Conservation (phyloP, 1,140 invertebrate species). For the Dysdera silvatica region DNA sequence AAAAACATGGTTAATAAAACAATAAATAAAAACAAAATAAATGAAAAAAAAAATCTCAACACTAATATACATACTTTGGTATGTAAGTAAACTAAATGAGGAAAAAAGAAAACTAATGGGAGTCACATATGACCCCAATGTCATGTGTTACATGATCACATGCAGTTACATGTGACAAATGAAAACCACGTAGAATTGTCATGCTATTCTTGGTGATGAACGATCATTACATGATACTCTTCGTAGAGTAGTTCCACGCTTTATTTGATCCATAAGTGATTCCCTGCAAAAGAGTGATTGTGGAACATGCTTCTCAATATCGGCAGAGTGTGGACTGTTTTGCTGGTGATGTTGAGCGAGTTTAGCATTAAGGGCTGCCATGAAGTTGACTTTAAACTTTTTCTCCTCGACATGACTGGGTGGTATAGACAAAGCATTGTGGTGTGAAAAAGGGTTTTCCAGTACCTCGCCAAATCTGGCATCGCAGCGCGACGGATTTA, state of each 20-base stretch:
- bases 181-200: slow-evolving; percentile 30
- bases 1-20: too few species aligned
- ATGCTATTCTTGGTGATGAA: slow-evolving; percentile 50
- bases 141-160: too few species aligned
- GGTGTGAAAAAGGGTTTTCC: slow-evolving; percentile 4
- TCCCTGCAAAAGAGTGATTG: slow-evolving; percentile 45
- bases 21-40: too few species aligned
- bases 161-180: slow-evolving; percentile 31
- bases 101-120: too few species aligned
- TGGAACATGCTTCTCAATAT: slow-evolving; percentile 4
- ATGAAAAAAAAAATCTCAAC: too few species aligned
- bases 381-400: slow-evolving; percentile 9
- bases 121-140: too few species aligned
- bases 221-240: slow-evolving; percentile 53
- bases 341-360: slow-evolving; percentile 12
- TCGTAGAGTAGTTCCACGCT: slow-evolving; percentile 66
- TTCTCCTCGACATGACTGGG: not conserved
- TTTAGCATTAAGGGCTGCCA: slow-evolving; percentile 22
- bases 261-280: slow-evolving; percentile 81
- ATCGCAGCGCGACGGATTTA: slow-evolving; percentile 21
- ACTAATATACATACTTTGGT: too few species aligned
- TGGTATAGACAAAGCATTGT: not conserved
- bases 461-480: slow-evolving; percentile 11
- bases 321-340: not conserved
- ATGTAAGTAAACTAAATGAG: too few species aligned